phyloP scores from a whole-genome alignment of 2,888 invertebrate genomes.

The Euzophera pinguis region DNA sequence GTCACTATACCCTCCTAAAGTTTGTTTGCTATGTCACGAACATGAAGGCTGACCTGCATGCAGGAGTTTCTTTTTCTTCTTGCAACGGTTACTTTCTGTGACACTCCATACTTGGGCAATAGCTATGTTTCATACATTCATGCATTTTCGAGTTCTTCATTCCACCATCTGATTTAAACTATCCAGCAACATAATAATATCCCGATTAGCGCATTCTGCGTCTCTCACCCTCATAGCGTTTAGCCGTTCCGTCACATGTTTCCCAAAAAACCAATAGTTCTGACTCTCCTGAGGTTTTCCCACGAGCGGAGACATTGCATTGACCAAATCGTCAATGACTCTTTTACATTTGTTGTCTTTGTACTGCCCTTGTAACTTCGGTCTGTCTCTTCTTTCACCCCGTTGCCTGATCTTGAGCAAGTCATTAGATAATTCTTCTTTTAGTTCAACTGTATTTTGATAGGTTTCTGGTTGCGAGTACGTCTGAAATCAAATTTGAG shows the following conservation, averaged over 20 bases:
- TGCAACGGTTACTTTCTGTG: no score
- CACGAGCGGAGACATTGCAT: constrained; percentile 53
- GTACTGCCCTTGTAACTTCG: constrained; percentile 31
- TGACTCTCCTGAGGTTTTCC: constrained; percentile 23
- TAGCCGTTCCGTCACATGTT: constrained; percentile 57
- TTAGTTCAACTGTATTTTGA: constrained; percentile 30
- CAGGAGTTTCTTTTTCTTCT: no score
- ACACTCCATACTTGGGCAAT: no score
- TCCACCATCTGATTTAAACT: constrained; percentile 21
- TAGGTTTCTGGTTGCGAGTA: constrained; percentile 20
- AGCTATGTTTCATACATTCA: no score
- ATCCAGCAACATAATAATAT: constrained; percentile 46
- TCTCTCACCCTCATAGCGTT: constrained; percentile 53
- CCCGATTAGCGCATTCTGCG: constrained; percentile 46
- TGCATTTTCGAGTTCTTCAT: no score
- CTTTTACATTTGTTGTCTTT: constrained; percentile 43
- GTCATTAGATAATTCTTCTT: constrained; percentile 44
- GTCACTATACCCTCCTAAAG: no score
- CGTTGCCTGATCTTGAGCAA: constrained; percentile 46
- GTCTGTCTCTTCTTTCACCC: constrained; percentile 51
- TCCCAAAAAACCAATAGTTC: constrained; percentile 60
- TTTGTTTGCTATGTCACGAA: no score
- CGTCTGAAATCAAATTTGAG: constrained; percentile 25
- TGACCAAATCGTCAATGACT: constrained; percentile 52
- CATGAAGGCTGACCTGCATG: no score